A percentile compares a stretch with the other conserved stretches of the same genome.
These are phyloP conservation scores for Amyelois transitella DNA, from an alignment of 1,140 invertebrate genomes.

Conservation along the genomic window DNA sequence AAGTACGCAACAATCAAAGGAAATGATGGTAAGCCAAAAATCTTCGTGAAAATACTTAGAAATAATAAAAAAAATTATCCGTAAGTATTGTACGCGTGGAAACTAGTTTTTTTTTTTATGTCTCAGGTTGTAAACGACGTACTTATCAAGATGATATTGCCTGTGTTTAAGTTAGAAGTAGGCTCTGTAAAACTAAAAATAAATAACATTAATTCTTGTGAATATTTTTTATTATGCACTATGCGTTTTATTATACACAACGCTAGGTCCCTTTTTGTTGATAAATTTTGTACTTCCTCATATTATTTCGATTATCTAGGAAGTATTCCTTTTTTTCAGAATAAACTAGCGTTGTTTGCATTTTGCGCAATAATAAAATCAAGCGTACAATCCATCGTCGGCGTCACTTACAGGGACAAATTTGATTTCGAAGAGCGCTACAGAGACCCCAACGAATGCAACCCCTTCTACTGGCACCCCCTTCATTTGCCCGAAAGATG, in stretches of 20 bases:
- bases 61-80: background rate
- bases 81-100: background rate
- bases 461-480: slow-evolving; percentile 56
- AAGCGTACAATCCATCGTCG: slow-evolving; percentile 39
- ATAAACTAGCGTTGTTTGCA: background rate
- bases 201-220: too few relatives aligned
- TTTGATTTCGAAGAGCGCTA: slow-evolving; percentile 54
- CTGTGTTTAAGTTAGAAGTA: too few relatives aligned
- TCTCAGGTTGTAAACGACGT: too few relatives aligned
- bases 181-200: too few relatives aligned
- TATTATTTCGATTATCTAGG: background rate
- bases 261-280: too few relatives aligned
- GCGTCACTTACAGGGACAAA: slow-evolving; percentile 56
- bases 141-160: too few relatives aligned
- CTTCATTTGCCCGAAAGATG: slow-evolving; percentile 53
- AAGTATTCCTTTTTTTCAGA: background rate
- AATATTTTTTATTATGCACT: too few relatives aligned
- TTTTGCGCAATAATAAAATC: slow-evolving; percentile 8
- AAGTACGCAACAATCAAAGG: slow-evolving; percentile 18
- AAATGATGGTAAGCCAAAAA: slow-evolving; percentile 10
- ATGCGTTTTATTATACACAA: too few relatives aligned
- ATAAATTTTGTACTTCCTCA: too few relatives aligned
- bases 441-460: slow-evolving; percentile 46
- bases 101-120: too few relatives aligned
- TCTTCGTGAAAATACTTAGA: background rate